A percentile compares a stretch with the other conserved stretches of the same genome.
Evolutionary conservation across 2,888 invertebrate genomes (phyloP).

Genomic region (Yponomeuta evonymella): DNA sequence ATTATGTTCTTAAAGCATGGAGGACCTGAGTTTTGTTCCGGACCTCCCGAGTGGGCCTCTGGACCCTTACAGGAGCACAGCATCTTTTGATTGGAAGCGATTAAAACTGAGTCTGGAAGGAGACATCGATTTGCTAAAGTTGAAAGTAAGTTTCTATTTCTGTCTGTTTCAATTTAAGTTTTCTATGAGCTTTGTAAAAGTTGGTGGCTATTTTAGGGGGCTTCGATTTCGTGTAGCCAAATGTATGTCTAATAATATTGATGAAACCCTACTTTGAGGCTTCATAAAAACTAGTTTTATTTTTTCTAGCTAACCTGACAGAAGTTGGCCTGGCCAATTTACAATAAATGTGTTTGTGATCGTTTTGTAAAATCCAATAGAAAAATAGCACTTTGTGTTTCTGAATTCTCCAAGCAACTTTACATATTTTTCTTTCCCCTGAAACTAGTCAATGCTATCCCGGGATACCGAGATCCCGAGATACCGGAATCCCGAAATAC

Average conservation of each 20-base stretch:
- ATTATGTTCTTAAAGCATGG: constrained; percentile 36
- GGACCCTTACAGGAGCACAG: constrained; percentile 84
- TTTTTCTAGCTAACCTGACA: too few relatives aligned
- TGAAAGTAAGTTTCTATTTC: constrained; percentile 79
- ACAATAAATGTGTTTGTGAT: too few relatives aligned
- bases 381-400: too few relatives aligned
- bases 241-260: not conserved
- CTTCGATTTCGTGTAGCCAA: not conserved
- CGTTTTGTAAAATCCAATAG: too few relatives aligned
- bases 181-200: not conserved
- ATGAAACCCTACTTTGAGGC: not conserved
- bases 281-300: too few relatives aligned
- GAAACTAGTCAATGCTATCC: too few relatives aligned
- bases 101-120: constrained; percentile 88
- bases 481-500: too few relatives aligned
- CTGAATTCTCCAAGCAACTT: too few relatives aligned
- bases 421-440: too few relatives aligned
- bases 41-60: constrained; percentile 86
- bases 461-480: too few relatives aligned
- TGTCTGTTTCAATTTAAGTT: not conserved
- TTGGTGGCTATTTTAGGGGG: not conserved
- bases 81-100: constrained; percentile 91
- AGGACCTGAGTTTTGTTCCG: constrained; percentile 78
- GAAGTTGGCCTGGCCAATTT: too few relatives aligned
- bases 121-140: constrained; percentile 80